phyloP scores from a whole-genome alignment of 2,113 vertebrate genomes.

The Gila orcuttii region DNA sequence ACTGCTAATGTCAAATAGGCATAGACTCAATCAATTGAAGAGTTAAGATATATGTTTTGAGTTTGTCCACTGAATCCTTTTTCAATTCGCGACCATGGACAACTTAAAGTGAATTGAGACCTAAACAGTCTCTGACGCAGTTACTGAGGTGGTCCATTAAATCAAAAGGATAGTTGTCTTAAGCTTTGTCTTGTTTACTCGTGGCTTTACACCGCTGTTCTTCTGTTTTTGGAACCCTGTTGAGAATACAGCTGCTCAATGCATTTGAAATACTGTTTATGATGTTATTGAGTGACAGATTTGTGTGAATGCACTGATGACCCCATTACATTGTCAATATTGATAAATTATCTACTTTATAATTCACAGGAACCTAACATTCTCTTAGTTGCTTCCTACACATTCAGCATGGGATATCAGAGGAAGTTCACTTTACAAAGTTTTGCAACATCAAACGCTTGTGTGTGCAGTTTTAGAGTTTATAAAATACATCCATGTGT shows the following conservation, averaged over 20 bases:
- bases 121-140: background rate
- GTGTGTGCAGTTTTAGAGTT: no score
- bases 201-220: background rate
- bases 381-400: background rate
- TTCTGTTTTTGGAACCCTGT: background rate
- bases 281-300: background rate
- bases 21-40: background rate
- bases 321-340: background rate
- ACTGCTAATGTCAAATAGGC: background rate
- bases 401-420: background rate
- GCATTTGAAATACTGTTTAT: background rate
- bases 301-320: background rate
- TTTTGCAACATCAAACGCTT: background rate
- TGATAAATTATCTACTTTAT: background rate
- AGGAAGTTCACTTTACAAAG: background rate
- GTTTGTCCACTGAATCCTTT: background rate
- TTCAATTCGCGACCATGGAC: background rate
- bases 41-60: background rate
- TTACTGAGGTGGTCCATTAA: background rate
- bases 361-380: background rate
- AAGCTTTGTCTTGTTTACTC: background rate
- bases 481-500: no score
- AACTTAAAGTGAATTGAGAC: background rate
- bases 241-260: background rate
- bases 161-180: background rate